A percentile compares a stretch with the other conserved stretches of the same genome.
These are phyloP conservation scores for Colossoma macropomum DNA, from an alignment of 2,113 vertebrate species.

Conservation along the genomic window DNA sequence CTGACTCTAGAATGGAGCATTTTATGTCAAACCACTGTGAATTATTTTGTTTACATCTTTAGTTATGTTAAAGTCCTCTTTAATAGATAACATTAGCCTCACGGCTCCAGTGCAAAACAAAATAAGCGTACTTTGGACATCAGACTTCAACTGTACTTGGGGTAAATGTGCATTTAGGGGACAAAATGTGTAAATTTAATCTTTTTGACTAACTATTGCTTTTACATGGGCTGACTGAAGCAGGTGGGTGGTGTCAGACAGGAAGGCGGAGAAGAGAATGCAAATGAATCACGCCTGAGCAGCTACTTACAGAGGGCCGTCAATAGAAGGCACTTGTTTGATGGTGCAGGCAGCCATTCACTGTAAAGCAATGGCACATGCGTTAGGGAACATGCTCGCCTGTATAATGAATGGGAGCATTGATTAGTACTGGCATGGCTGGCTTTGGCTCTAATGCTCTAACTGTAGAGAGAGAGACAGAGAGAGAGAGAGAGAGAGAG, in stretches of 20 bases:
- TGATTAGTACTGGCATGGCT: slow-evolving; percentile 13
- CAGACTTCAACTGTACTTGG: too few relatives aligned
- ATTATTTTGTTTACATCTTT: too few relatives aligned
- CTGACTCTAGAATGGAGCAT: too few relatives aligned
- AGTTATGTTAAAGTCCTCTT: too few relatives aligned
- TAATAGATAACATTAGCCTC: too few relatives aligned
- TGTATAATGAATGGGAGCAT: background rate
- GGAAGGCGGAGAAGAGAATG: slow-evolving; percentile 20
- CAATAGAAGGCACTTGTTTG: slow-evolving; percentile 10
- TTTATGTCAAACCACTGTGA: too few relatives aligned
- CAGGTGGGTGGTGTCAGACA: background rate
- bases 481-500: background rate
- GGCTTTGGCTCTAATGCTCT: background rate
- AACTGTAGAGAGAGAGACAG: background rate
- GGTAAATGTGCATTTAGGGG: too few relatives aligned
- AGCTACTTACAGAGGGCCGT: slow-evolving; percentile 19
- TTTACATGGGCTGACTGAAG: slow-evolving; percentile 21
- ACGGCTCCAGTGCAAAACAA: too few relatives aligned
- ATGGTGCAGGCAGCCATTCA: background rate
- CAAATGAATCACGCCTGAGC: slow-evolving; percentile 25
- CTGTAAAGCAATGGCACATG: slow-evolving; percentile 12
- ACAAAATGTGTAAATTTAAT: too few relatives aligned
- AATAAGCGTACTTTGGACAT: too few relatives aligned
- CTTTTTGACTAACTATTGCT: too few relatives aligned
- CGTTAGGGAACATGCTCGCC: background rate